Evolutionary conservation across 2,888 invertebrate species (phyloP).

Genomic region (Rotaria socialis): DNA sequence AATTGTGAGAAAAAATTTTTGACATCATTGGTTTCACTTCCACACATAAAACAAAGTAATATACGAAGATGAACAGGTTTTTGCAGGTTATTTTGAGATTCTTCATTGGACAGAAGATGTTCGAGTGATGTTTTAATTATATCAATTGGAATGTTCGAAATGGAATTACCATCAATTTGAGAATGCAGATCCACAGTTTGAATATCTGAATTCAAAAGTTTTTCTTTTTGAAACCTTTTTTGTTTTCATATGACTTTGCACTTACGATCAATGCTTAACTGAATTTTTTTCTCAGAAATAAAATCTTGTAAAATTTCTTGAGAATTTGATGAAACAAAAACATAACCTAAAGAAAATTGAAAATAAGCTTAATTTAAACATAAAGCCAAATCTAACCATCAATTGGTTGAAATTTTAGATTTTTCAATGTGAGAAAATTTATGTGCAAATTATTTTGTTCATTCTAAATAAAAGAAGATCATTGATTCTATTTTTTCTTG

Average conservation of each 20-base stretch:
- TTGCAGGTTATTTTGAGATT: background rate
- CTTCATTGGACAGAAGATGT: background rate
- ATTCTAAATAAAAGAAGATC: background rate
- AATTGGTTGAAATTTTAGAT: background rate
- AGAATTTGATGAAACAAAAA: background rate
- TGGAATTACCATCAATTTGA: background rate
- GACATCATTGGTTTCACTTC: constrained; percentile 2
- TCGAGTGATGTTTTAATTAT: background rate
- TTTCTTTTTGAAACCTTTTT: background rate
- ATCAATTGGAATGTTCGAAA: background rate
- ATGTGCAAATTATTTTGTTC: background rate
- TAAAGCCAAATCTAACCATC: background rate
- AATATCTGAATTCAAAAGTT: background rate
- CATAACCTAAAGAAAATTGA: background rate
- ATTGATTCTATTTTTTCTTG: background rate
- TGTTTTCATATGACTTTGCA: background rate
- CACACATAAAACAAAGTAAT: constrained; percentile 23
- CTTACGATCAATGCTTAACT: background rate
- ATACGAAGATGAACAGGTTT: background rate
- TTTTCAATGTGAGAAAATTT: background rate
- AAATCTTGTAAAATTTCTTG: background rate
- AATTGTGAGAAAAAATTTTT: background rate
- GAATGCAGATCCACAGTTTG: background rate
- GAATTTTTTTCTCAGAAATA: background rate
- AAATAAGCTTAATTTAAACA: background rate